phyloP scores from a whole-genome alignment of 2,888 invertebrate species.

The Dusona sp. region DNA sequence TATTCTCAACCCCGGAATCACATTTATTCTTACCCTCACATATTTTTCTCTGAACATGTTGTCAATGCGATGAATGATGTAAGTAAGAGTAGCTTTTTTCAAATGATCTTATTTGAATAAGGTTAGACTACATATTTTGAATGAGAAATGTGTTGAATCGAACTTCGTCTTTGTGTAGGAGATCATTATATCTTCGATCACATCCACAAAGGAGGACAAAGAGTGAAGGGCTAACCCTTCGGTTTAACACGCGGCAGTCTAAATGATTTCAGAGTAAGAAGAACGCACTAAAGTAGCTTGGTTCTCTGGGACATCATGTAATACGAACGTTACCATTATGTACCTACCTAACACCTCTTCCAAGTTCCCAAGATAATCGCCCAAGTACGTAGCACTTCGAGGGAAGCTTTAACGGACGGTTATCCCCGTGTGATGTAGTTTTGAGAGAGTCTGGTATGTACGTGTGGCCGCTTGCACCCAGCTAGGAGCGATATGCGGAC shows the following conservation, averaged over 20 bases:
- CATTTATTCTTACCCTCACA: not conserved
- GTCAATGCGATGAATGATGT: not conserved
- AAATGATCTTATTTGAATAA: not conserved
- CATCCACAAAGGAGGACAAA: not conserved
- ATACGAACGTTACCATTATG: conserved; percentile 38
- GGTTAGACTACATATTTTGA: not conserved
- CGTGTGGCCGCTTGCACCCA: conserved; percentile 46
- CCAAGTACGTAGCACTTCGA: conserved; percentile 64
- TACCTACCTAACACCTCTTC: conserved; percentile 36
- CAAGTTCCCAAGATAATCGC: conserved; percentile 66
- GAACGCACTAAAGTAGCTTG: conserved; percentile 35
- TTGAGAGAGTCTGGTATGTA: conserved; percentile 49
- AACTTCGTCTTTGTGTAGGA: not conserved
- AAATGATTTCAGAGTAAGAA: conserved; percentile 34
- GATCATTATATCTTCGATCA: not conserved
- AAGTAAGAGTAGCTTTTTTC: not conserved
- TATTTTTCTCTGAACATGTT: not conserved
- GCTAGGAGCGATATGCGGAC: conserved; percentile 53
- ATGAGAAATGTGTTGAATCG: not conserved
- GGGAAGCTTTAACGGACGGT: conserved; percentile 72
- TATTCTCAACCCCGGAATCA: conserved; percentile 55
- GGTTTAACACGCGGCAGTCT: not conserved
- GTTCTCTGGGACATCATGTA: conserved; percentile 49
- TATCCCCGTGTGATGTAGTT: conserved; percentile 75
- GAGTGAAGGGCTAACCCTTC: not conserved